These are phyloP conservation scores for Notodonta ziczac DNA, from an alignment of 2,888 invertebrate genomes.

Conservation along the genomic window DNA sequence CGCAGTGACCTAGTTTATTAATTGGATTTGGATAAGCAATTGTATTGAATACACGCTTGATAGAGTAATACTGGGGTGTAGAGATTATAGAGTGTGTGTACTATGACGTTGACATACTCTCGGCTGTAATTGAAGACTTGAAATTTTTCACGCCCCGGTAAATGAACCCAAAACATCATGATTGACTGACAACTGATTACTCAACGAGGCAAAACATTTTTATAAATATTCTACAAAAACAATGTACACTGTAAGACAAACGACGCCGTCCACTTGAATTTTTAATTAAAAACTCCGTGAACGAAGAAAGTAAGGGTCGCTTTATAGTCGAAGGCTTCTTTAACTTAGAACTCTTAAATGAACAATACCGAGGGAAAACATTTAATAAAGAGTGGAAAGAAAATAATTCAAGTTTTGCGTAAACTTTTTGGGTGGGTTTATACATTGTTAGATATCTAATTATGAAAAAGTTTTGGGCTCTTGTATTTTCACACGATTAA, in stretches of 20 bases:
- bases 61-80: neutral
- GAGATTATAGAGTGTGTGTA: neutral
- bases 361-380: neutral
- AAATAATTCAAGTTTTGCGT: constrained; percentile 19
- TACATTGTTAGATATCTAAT: constrained; percentile 15
- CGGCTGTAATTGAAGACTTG: too few species aligned
- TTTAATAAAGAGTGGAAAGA: constrained; percentile 16
- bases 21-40: constrained; percentile 35
- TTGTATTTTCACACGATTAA: neutral
- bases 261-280: constrained; percentile 10
- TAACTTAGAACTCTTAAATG: neutral
- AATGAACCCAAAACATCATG: too few species aligned
- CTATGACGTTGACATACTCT: too few species aligned
- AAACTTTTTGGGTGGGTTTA: constrained; percentile 18
- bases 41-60: constrained; percentile 10
- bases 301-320: neutral
- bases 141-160: too few species aligned
- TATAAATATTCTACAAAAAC: neutral
- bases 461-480: constrained; percentile 18
- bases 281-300: constrained; percentile 31
- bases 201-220: neutral
- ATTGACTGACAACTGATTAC: too few species aligned
- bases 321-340: neutral
- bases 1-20: constrained; percentile 24
- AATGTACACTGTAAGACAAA: constrained; percentile 15